Evolutionary conservation across 2,797 vertebrate genomes (phyloP).

Genomic region (Sphaeramia orbicularis): DNA sequence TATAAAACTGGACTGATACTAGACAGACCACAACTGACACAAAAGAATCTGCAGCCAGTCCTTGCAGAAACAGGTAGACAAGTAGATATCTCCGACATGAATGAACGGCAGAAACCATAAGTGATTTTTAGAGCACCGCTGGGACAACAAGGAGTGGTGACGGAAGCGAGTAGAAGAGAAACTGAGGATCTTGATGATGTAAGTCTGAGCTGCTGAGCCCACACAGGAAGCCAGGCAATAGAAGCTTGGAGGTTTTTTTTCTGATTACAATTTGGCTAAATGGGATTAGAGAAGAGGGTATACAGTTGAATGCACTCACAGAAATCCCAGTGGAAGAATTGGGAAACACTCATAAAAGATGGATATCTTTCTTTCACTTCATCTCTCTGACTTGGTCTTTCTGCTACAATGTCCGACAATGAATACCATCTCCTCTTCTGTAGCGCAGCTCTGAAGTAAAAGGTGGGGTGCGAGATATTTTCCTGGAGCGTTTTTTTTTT

Average conservation of each 20-base stretch:
- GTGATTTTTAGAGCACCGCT: conserved; percentile 6
- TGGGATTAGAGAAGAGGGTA: conserved; percentile 61
- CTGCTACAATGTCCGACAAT: conserved; percentile 50
- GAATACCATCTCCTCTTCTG: conserved; percentile 17
- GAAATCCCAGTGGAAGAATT: conserved; percentile 41
- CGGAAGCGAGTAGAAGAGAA: neutral
- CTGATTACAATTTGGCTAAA: conserved; percentile 72
- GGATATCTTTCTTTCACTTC: conserved; percentile 58
- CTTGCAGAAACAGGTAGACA: neutral
- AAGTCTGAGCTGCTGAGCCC: conserved; percentile 19
- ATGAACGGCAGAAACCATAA: conserved; percentile 12
- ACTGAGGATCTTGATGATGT: conserved; percentile 22
- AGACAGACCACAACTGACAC: conserved; percentile 3
- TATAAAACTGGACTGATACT: neutral
- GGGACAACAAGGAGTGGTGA: conserved; percentile 2
- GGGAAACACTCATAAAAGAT: conserved; percentile 65
- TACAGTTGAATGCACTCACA: conserved; percentile 47
- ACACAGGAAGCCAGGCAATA: conserved; percentile 36
- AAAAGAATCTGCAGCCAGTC: conserved; percentile 16
- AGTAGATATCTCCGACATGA: conserved; percentile 12
- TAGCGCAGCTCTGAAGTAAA: conserved; percentile 16
- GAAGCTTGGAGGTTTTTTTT: conserved; percentile 55
- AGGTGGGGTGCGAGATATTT: too few relatives aligned
- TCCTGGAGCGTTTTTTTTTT: too few relatives aligned
- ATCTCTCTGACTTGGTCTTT: conserved; percentile 53